These are phyloP conservation scores for Chrysolophus pictus DNA, from an alignment of 2,797 vertebrate genomes.

Conservation along the genomic window DNA sequence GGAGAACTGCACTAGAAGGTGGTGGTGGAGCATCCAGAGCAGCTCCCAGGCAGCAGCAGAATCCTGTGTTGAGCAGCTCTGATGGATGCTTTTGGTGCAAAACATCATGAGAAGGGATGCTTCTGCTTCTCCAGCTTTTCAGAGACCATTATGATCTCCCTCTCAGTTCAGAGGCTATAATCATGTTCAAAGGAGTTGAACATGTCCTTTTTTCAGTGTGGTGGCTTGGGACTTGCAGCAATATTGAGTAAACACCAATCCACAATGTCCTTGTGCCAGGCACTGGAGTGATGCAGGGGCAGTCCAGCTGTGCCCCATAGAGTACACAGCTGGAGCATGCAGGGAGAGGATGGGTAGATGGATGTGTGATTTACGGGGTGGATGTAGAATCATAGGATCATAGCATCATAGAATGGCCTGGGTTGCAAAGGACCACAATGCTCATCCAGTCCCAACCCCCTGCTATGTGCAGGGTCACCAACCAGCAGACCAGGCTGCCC, in stretches of 20 bases:
- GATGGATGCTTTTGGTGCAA: fast-evolving
- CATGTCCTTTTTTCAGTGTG: not conserved
- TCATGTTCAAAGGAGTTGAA: not conserved
- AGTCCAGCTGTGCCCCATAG: not conserved
- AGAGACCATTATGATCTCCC: not conserved
- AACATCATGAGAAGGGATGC: not conserved
- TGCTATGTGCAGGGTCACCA: too few species aligned
- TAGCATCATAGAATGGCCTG: too few species aligned
- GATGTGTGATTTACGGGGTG: not conserved
- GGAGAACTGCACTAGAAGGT: not conserved
- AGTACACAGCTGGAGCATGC: fast-evolving
- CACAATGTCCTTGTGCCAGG: not conserved
- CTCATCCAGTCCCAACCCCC: too few species aligned
- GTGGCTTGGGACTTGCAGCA: not conserved
- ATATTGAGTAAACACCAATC: not conserved
- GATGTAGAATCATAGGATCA: fast-evolving
- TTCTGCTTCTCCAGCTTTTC: not conserved
- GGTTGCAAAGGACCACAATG: too few species aligned
- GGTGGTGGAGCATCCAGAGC: not conserved
- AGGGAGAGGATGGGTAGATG: not conserved
- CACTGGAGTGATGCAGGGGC: fast-evolving
- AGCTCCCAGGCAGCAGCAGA: not conserved
- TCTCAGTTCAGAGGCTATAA: not conserved
- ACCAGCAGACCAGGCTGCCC: too few species aligned
- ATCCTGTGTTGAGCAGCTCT: not conserved